Conservation (phyloP, 2,113 vertebrate genomes). For the Suricata suricatta region DNA sequence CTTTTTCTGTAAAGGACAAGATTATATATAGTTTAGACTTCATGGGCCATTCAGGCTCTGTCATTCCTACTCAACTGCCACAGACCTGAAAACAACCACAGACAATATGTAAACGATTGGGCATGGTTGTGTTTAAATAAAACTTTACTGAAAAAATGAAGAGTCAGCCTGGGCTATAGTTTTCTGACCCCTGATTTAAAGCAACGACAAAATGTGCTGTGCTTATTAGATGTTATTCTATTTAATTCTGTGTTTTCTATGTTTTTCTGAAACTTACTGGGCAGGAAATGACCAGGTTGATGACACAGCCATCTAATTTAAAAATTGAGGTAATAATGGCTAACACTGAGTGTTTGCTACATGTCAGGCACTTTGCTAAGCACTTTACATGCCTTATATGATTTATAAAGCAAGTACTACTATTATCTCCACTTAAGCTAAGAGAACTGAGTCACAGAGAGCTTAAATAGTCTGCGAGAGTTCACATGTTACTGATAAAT, state of each 20-base stretch:
- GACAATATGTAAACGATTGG: background rate
- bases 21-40: background rate
- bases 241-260: conserved; percentile 11
- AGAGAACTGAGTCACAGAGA: background rate
- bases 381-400: background rate
- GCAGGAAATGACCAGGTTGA: conserved; percentile 57
- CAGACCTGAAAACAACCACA: background rate
- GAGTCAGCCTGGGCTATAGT: background rate
- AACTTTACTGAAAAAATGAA: background rate
- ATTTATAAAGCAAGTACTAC: conserved; percentile 2
- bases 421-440: background rate
- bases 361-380: background rate
- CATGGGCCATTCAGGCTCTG: background rate
- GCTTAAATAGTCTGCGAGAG: background rate
- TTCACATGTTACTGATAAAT: background rate
- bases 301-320: conserved; percentile 15
- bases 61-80: background rate
- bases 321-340: conserved; percentile 1
- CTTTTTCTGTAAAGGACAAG: background rate
- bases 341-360: background rate
- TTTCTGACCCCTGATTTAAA: background rate
- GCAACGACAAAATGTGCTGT: background rate
- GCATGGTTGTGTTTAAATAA: background rate
- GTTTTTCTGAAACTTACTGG: conserved; percentile 35
- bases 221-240: background rate